Conservation (phyloP, 2,888 invertebrate species). For the Abscondita cerata region DNA sequence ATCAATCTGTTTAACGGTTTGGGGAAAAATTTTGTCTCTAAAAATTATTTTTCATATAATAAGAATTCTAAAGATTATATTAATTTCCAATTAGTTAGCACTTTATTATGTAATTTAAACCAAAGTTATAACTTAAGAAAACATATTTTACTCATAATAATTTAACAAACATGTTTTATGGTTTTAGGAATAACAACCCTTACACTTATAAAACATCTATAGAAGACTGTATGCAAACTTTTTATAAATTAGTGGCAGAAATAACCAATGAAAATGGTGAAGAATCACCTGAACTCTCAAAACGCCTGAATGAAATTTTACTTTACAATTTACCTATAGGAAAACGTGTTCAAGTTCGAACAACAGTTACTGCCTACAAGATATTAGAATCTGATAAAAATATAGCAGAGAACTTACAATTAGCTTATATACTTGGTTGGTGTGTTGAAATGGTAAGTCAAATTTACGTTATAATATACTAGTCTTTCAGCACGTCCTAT, state of each 20-base stretch:
- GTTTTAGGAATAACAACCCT: neutral
- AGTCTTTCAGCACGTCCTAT: too few species aligned
- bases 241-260: neutral
- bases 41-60: too few species aligned
- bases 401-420: conserved; percentile 2
- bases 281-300: neutral
- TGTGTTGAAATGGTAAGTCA: conserved; percentile 16
- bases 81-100: too few species aligned
- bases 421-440: conserved; percentile 11
- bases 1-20: too few species aligned
- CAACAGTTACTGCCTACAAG: conserved; percentile 5
- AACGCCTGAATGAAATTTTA: neutral
- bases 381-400: conserved; percentile 5
- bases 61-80: too few species aligned
- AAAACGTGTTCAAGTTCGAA: neutral
- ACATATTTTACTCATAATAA: too few species aligned
- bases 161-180: too few species aligned
- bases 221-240: neutral
- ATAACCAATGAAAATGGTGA: neutral
- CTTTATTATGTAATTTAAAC: too few species aligned
- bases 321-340: conserved; percentile 4
- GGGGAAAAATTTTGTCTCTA: too few species aligned
- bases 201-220: neutral
- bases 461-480: too few species aligned
- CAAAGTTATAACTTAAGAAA: too few species aligned